Evolutionary conservation across 2,113 vertebrate genomes (phyloP).

Genomic region (Chrysochloris asiatica): DNA sequence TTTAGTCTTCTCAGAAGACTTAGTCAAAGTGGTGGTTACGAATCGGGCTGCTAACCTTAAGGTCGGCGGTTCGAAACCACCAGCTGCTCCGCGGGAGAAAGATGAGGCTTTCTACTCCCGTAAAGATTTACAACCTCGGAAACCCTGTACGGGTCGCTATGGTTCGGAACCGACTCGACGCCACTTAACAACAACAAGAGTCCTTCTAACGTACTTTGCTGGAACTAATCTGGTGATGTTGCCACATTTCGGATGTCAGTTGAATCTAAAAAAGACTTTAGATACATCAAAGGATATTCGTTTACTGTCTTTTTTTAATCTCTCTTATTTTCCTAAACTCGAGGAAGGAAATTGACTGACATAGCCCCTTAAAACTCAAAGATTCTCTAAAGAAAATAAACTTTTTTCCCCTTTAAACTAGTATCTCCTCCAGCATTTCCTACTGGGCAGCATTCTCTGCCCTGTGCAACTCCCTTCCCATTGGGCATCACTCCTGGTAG

Average conservation of each 20-base stretch:
- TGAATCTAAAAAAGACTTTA: not conserved
- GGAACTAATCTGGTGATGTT: not conserved
- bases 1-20: too few species aligned
- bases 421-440: not conserved
- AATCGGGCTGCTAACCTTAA: too few species aligned
- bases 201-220: too few species aligned
- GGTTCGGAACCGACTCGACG: too few species aligned
- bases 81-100: too few species aligned
- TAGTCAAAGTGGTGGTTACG: too few species aligned
- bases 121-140: too few species aligned
- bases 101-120: too few species aligned
- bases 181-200: too few species aligned
- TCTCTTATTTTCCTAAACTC: not conserved
- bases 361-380: not conserved
- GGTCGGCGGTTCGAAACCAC: too few species aligned
- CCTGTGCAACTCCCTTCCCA: not conserved
- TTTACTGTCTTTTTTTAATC: not conserved
- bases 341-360: not conserved
- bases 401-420: too few species aligned
- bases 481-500: not conserved
- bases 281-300: not conserved
- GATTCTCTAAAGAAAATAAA: not conserved
- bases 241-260: rapidly evolving
- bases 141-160: too few species aligned
- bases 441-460: not conserved